Percentiles rank a stretch among this genome's conserved stretches.
These are phyloP conservation scores for Lutraria rhynchaena DNA, from an alignment of 1,140 invertebrate genomes.

Conservation along the genomic window DNA sequence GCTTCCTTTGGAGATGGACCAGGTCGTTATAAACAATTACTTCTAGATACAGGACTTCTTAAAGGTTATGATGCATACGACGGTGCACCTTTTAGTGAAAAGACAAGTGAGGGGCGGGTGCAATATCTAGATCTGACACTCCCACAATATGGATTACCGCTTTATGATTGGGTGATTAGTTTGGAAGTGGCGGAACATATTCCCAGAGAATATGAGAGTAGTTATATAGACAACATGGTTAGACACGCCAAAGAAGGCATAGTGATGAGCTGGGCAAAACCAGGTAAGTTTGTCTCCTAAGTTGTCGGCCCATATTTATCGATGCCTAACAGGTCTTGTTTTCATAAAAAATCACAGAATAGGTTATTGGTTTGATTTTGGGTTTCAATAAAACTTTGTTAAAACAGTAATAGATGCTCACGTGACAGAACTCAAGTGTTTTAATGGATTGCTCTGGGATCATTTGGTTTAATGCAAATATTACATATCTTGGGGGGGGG, in stretches of 20 bases:
- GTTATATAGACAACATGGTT: constrained; percentile 59
- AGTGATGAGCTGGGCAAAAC: constrained; percentile 59
- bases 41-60: constrained; percentile 1
- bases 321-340: too few relatives aligned
- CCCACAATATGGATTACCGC: constrained; percentile 58
- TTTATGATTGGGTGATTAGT: constrained; percentile 63
- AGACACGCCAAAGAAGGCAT: constrained; percentile 59
- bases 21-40: constrained; percentile 50
- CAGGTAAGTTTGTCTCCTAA: constrained; percentile 3
- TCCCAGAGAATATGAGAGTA: constrained; percentile 31
- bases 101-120: constrained; percentile 55
- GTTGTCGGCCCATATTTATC: not conserved
- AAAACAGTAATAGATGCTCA: too few relatives aligned
- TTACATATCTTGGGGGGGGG: too few relatives aligned
- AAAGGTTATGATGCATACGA: constrained; percentile 58
- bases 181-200: constrained; percentile 64
- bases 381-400: too few relatives aligned
- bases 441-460: too few relatives aligned
- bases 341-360: too few relatives aligned
- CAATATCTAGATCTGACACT: constrained; percentile 57
- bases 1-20: constrained; percentile 60
- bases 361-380: too few relatives aligned
- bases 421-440: too few relatives aligned
- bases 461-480: too few relatives aligned
- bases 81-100: constrained; percentile 56